Conservation (phyloP, 2,888 invertebrate species). For the Agapetus fuscipes region DNA sequence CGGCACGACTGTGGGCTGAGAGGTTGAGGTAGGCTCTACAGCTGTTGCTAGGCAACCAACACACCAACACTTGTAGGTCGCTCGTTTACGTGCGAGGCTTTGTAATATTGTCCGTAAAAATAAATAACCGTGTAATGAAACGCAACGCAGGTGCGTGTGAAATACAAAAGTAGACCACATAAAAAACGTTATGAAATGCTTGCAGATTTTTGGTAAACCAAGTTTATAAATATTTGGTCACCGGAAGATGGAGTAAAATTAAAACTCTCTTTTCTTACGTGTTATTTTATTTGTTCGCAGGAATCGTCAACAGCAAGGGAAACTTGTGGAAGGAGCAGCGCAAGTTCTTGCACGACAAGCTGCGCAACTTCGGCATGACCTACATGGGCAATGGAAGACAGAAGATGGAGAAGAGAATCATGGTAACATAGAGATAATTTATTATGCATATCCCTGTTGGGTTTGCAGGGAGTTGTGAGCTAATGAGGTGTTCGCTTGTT, state of each 20-base stretch:
- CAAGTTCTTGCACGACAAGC: conserved; percentile 75
- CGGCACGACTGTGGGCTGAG: too few relatives aligned
- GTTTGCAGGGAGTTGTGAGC: too few relatives aligned
- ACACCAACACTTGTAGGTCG: background rate
- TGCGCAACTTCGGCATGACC: conserved; percentile 82
- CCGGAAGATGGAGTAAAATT: conserved; percentile 1
- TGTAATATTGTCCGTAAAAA: too few relatives aligned
- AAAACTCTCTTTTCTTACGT: background rate
- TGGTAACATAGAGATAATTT: conserved; percentile 51
- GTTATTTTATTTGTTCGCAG: conserved; percentile 41
- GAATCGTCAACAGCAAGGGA: conserved; percentile 83
- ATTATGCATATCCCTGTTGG: background rate
- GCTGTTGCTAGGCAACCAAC: background rate
- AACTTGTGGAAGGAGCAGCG: conserved; percentile 86
- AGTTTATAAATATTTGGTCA: too few relatives aligned
- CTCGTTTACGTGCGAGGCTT: too few relatives aligned
- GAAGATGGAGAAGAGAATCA: conserved; percentile 75
- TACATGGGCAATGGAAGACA: conserved; percentile 71
- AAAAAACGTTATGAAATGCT: too few relatives aligned
- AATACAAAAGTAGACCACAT: too few relatives aligned
- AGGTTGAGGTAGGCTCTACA: too few relatives aligned
- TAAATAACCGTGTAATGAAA: too few relatives aligned
- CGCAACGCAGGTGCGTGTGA: too few relatives aligned
- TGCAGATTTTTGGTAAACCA: too few relatives aligned
- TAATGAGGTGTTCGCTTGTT: too few relatives aligned